Percentiles rank a stretch among this genome's conserved stretches.
These are phyloP conservation scores for Yponomeuta evonymella DNA, from an alignment of 2,888 invertebrate genomes.

Conservation along the genomic window DNA sequence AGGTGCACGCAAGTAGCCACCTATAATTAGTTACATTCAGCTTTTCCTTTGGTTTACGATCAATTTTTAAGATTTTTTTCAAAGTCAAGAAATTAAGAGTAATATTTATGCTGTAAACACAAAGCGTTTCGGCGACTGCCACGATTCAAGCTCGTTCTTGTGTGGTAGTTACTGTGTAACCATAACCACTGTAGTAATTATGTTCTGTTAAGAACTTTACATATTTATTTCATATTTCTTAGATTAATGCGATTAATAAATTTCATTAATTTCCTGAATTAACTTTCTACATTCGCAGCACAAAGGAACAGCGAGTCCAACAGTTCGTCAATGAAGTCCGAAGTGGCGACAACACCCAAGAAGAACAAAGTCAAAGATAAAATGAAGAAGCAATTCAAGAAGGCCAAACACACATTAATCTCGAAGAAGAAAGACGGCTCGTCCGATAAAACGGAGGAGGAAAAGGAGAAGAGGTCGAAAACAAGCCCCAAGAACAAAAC, in stretches of 20 bases:
- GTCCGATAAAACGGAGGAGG: conserved; percentile 45
- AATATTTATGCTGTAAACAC: too few species aligned
- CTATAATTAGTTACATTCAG: too few species aligned
- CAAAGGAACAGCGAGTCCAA: conserved; percentile 67
- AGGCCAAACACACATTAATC: conserved; percentile 62
- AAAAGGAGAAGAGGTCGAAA: conserved; percentile 49
- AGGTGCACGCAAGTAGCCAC: conserved; percentile 48
- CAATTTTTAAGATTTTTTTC: too few species aligned
- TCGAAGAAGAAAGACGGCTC: conserved; percentile 60
- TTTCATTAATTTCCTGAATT: not conserved
- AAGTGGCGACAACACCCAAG: conserved; percentile 51
- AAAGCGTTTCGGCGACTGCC: too few species aligned
- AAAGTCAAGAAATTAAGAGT: too few species aligned
- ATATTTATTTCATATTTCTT: too few species aligned
- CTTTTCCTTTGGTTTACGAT: too few species aligned
- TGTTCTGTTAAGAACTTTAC: too few species aligned
- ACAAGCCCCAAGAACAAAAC: not conserved
- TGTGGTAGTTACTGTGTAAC: too few species aligned
- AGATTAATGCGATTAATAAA: too few species aligned
- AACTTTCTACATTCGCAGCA: conserved; percentile 43
- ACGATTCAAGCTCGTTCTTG: too few species aligned
- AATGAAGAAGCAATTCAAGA: conserved; percentile 68
- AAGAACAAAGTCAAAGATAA: conserved; percentile 69
- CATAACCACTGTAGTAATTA: too few species aligned
- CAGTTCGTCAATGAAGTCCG: conserved; percentile 64